phyloP scores from a whole-genome alignment of 1,140 invertebrate genomes.

The Halesus radiatus region DNA sequence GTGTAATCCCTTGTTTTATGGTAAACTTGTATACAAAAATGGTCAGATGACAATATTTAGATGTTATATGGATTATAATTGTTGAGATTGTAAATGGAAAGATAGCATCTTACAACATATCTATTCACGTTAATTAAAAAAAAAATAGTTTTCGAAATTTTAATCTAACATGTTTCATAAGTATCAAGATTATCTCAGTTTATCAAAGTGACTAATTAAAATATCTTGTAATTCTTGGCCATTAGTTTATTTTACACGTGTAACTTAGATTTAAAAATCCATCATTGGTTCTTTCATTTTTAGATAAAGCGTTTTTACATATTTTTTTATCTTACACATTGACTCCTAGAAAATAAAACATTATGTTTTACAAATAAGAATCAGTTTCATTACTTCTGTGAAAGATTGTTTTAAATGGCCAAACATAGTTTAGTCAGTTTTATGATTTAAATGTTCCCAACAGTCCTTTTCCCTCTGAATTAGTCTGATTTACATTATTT shows the following conservation, averaged over 20 bases:
- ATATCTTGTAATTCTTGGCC: conserved; percentile 1
- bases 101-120: conserved; percentile 43
- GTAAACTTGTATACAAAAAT: conserved; percentile 9
- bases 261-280: background rate
- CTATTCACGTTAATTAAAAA: conserved; percentile 35
- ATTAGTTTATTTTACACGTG: background rate
- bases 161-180: conserved; percentile 23
- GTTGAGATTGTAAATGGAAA: conserved; percentile 40
- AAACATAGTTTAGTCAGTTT: too few species aligned
- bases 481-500: too few species aligned
- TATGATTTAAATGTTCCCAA: too few species aligned
- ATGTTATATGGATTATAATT: conserved; percentile 22
- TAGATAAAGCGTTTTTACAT: background rate
- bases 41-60: conserved; percentile 33
- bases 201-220: background rate
- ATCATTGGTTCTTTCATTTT: background rate
- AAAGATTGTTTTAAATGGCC: too few species aligned
- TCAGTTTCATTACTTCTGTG: too few species aligned
- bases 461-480: too few species aligned
- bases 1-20: background rate
- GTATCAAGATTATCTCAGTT: background rate
- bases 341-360: too few species aligned
- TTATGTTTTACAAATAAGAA: too few species aligned
- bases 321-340: too few species aligned
- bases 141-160: conserved; percentile 36